phyloP scores from a whole-genome alignment of 2,888 invertebrate genomes.

The Cancer borealis region DNA sequence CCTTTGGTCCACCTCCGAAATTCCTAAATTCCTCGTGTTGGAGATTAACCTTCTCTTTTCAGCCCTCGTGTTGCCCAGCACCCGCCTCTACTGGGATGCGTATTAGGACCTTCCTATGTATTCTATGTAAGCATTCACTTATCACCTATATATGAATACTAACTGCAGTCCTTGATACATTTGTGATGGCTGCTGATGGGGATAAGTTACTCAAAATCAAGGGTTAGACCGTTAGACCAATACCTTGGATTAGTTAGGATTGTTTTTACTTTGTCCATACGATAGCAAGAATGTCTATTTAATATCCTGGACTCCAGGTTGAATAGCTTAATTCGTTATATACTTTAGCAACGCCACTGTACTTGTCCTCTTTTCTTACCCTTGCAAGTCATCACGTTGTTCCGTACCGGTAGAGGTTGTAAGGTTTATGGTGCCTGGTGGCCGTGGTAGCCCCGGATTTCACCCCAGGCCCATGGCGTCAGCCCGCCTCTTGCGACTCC shows the following conservation, averaged over 20 bases:
- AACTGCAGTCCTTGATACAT: neutral
- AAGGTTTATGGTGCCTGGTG: constrained; percentile 42
- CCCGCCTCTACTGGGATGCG: neutral
- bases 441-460: constrained; percentile 34
- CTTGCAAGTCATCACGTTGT: constrained; percentile 18
- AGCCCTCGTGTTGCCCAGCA: neutral
- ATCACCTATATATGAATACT: neutral
- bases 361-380: neutral
- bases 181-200: neutral
- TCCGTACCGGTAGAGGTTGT: constrained; percentile 14
- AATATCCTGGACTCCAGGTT: neutral
- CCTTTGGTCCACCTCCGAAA: constrained; percentile 21
- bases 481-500: neutral
- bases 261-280: neutral
- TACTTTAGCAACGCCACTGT: neutral
- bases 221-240: neutral
- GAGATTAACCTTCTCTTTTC: neutral
- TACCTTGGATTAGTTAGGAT: neutral
- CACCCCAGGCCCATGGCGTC: constrained; percentile 18
- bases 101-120: neutral
- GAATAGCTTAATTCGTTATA: neutral
- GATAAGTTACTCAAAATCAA: neutral
- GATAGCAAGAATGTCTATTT: no score
- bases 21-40: neutral
- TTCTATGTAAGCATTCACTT: neutral